phyloP scores from a whole-genome alignment of 37 sponge, comb jelly and placozoan species.

The Ianthella basta region DNA sequence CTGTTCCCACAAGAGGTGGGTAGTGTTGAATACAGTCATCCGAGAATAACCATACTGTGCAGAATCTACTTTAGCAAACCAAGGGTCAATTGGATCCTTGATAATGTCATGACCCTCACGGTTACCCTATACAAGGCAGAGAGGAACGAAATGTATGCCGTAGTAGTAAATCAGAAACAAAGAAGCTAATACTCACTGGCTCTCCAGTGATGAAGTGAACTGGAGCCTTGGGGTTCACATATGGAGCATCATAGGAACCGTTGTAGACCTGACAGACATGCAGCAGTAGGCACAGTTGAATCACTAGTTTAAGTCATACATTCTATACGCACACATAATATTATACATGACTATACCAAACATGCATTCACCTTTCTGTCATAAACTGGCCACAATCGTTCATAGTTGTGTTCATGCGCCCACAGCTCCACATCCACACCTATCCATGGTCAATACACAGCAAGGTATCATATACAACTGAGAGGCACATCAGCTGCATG shows the following conservation, averaged over 20 bases:
- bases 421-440: slow-evolving; percentile 49
- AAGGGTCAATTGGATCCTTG: neutral
- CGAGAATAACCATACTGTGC: slow-evolving; percentile 42
- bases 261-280: slow-evolving; percentile 29
- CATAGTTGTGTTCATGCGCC: slow-evolving; percentile 62
- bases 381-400: slow-evolving; percentile 58
- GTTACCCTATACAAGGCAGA: too few species aligned
- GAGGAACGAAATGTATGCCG: too few species aligned
- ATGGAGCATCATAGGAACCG: slow-evolving; percentile 9
- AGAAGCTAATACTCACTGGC: slow-evolving; percentile 19
- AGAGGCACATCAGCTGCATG: too few species aligned
- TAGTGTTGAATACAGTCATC: slow-evolving; percentile 46
- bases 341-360: too few species aligned
- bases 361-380: slow-evolving; percentile 28
- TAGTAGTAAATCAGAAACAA: too few species aligned
- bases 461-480: too few species aligned
- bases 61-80: slow-evolving; percentile 34
- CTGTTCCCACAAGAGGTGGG: slow-evolving; percentile 45
- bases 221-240: slow-evolving; percentile 36
- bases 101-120: slow-evolving; percentile 31
- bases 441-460: too few species aligned
- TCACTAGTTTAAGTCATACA: too few species aligned
- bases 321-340: too few species aligned
- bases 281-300: too few species aligned
- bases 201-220: slow-evolving; percentile 37